Base-by-base conservation (phyloP, 2,113 vertebrate genomes). In the Chaetodon trifascialis region DNA sequence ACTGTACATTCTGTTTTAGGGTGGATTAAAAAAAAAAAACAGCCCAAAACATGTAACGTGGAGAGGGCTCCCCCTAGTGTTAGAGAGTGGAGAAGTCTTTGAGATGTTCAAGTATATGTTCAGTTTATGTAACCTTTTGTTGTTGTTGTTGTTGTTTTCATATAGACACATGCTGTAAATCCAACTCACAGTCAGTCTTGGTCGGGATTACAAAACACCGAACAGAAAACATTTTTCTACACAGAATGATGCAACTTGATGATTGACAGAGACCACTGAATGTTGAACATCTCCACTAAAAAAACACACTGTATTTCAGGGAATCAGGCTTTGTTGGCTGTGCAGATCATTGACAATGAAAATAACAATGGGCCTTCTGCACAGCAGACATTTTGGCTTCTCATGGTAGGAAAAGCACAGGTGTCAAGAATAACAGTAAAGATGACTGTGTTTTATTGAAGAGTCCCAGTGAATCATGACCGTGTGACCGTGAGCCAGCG, bases 51-150 rank as follows among this genome's bases (percentile, higher is more conserved):
- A 1, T 76, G 51, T 79, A 56, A 79, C 62, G 25, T 86, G 86
- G 19, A 63, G 67, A 88, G 49, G 72, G 83, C 87, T 65, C 93
- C 93, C 83, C 60, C 93, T 89, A 59, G 83, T 83, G 91, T 66
- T 77, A 40, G 67, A 51, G 11, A 23, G 2, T 4, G 11, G 54
- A 34, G 10, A 30, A 7, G 12, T 46, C 38, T 38, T 70, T 8
- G 11, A 42, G 9, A 42, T 14, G 21, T 71, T 30, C 8, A 5
- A 40, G 25, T 25, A 56, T 30, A 17, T 47, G 72, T 25, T 47
- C 56, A 65, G 44, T 67, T 76, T 73, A 62, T 73, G 58, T 70
- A 73, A 80, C 56, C 25, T 25, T 62, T 55, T n/a, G n/a, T 3
- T 59, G 52, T 30, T 30, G 1, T 30, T 30, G 1, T 30, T 30